phyloP scores from a whole-genome alignment of 92 coral and sea anemone genomes.

The Nematostella vectensis region DNA sequence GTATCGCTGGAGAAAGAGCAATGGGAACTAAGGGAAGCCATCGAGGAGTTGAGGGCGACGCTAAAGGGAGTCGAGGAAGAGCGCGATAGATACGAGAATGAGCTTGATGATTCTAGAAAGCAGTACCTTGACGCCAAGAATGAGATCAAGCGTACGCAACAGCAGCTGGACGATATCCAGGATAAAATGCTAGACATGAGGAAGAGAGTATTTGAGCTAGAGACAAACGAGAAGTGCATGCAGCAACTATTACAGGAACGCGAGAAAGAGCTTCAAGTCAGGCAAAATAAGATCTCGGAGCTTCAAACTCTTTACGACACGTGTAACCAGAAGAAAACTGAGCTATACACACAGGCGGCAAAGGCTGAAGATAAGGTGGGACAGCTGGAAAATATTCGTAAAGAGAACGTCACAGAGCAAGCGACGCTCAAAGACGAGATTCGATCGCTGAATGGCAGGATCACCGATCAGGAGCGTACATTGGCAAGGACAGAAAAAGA shows the following conservation, averaged over 20 bases:
- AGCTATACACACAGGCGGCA: slow-evolving; percentile 43
- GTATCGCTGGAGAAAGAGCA: slow-evolving; percentile 47
- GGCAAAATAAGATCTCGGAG: slow-evolving; percentile 38
- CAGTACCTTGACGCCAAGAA: slow-evolving; percentile 41
- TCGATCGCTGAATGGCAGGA: slow-evolving; percentile 13
- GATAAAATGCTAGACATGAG: slow-evolving; percentile 49
- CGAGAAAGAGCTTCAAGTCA: slow-evolving; percentile 47
- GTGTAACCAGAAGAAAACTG: slow-evolving; percentile 52
- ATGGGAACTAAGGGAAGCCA: slow-evolving; percentile 52
- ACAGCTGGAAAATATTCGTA: slow-evolving; percentile 30
- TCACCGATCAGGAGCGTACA: slow-evolving; percentile 18
- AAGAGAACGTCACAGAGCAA: slow-evolving; percentile 20
- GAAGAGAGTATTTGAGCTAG: slow-evolving; percentile 58
- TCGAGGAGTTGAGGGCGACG: slow-evolving; percentile 48
- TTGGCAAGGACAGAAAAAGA: slow-evolving; percentile 19
- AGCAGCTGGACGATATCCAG: slow-evolving; percentile 46
- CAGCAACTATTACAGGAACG: slow-evolving; percentile 53
- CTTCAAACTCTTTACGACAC: slow-evolving; percentile 49
- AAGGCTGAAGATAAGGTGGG: slow-evolving; percentile 59
- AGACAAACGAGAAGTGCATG: slow-evolving; percentile 48
- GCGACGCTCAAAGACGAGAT: slow-evolving; percentile 27
- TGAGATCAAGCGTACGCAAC: slow-evolving; percentile 46
- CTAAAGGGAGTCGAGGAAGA: slow-evolving; percentile 48
- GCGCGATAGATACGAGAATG: slow-evolving; percentile 45
- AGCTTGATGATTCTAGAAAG: slow-evolving; percentile 42